Base-by-base conservation (phyloP, 2,797 vertebrate genomes). In the Limnodromus scolopaceus region DNA sequence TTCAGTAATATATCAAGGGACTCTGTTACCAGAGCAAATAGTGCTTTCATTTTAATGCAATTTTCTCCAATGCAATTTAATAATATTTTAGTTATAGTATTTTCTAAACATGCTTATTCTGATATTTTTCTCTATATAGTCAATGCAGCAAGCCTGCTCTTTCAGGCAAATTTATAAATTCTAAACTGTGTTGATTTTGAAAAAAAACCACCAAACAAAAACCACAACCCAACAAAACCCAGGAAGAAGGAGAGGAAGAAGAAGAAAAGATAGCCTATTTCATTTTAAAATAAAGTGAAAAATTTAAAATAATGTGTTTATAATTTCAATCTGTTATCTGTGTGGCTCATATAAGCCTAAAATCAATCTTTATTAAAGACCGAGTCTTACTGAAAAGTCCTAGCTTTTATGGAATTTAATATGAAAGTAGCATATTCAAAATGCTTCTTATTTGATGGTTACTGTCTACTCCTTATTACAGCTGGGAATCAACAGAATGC, bases 321-420 rank as follows among this genome's bases (percentile, higher is more conserved):
- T 19, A 16, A 43, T 68, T 91, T 54, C 20, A 45, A 58, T 66
- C 63, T 58, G 1, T 1, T 30, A 27, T 43, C 11, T 36, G 3
- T 1, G 0, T 34, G 58, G 82, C 34, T 71, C 16, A 12, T 16
- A 5, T 20, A 55, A 63, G 2, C 3, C 4, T 74, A 74, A 49
- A 84, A 41, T 75, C 10, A 58, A 66, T 0, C 5, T 54, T 23
- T 46, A 6, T 18, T 46, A 46, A 66, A 72, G 16, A 65, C 5
- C 0, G 45, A 68, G 2, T 2, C 13, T 85, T 78, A 27, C 2
- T 48, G 36, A 82, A 88, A 65, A 65, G 7, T 39, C 41, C 13
- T 89, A 41, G 14, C 16, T 79, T 51, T 92, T 75, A 28, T 72
- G 20, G 39, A 43, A 51, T 38, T 24, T 58, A 57, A 34, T 65